Conservation (phyloP, 1,140 invertebrate species). For the Plectus sambesii region DNA sequence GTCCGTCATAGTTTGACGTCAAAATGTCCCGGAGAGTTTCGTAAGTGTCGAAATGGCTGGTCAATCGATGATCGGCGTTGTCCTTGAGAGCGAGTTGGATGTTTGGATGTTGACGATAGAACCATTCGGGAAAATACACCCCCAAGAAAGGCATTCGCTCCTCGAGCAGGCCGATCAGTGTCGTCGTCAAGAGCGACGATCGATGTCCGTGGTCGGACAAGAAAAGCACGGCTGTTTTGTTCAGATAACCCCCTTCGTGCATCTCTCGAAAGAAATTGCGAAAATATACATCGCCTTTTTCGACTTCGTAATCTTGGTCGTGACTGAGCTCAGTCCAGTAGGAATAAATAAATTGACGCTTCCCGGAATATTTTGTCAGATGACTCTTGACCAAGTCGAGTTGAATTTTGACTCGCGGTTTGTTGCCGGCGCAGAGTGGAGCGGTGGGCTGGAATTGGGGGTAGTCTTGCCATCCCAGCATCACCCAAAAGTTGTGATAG, state of each 20-base stretch:
- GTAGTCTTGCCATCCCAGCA: constrained; percentile 17
- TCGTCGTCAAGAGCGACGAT: constrained; percentile 26
- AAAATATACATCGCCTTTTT: constrained; percentile 25
- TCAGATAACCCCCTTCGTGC: constrained; percentile 16
- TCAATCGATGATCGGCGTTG: constrained; percentile 26
- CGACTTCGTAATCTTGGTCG: constrained; percentile 18
- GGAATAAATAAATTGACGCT: constrained; percentile 19
- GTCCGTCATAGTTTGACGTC: too few relatives aligned
- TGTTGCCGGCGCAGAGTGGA: too few relatives aligned
- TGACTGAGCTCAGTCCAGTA: constrained; percentile 30
- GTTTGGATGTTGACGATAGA: neutral
- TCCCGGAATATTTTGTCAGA: constrained; percentile 12
- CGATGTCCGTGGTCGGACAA: constrained; percentile 41
- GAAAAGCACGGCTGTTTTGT: constrained; percentile 36
- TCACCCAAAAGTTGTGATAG: constrained; percentile 32
- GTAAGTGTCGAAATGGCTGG: constrained; percentile 26
- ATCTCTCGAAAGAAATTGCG: constrained; percentile 18
- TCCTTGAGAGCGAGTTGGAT: constrained; percentile 10
- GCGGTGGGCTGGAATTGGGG: constrained; percentile 11
- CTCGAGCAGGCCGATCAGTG: constrained; percentile 24
- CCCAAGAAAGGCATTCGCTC: constrained; percentile 32
- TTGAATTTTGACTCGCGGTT: constrained; percentile 20
- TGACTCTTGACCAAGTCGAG: constrained; percentile 19
- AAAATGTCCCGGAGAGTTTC: constrained; percentile 26
- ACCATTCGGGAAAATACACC: constrained; percentile 17